Percentiles rank a stretch among this genome's conserved stretches.
phyloP scores from a whole-genome alignment of 2,888 invertebrate genomes.

The Perizoma affinitatum region DNA sequence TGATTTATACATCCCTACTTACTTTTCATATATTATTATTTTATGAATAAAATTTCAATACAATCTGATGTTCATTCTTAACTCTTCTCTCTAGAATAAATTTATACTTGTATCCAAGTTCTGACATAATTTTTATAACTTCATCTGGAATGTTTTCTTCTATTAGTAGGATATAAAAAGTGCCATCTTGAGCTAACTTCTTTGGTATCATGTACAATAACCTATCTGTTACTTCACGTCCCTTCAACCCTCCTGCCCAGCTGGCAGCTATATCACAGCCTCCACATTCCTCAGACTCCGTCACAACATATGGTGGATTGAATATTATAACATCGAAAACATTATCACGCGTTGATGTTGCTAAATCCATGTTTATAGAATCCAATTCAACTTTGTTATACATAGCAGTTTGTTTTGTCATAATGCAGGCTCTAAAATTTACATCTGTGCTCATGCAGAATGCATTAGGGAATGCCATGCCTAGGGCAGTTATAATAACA shows the following conservation, averaged over 20 bases:
- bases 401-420: constrained; percentile 87
- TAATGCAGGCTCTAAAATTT: constrained; percentile 90
- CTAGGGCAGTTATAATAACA: constrained; percentile 93
- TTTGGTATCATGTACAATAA: constrained; percentile 88
- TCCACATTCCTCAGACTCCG: constrained; percentile 88
- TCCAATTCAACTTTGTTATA: constrained; percentile 88
- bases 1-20: constrained; percentile 1
- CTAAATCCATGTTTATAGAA: constrained; percentile 86
- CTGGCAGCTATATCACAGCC: constrained; percentile 83
- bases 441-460: constrained; percentile 91
- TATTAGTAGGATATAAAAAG: constrained; percentile 94
- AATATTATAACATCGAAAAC: constrained; percentile 95
- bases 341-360: constrained; percentile 79
- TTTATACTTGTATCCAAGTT: constrained; percentile 83
- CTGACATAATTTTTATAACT: constrained; percentile 85
- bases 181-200: constrained; percentile 89
- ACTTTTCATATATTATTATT: constrained; percentile 35
- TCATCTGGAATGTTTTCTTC: constrained; percentile 94
- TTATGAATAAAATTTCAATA: constrained; percentile 86
- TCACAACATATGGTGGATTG: constrained; percentile 99
- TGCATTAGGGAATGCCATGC: constrained; percentile 78
- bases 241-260: constrained; percentile 92
- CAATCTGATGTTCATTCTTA: constrained; percentile 93
- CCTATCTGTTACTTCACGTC: constrained; percentile 90
- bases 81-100: constrained; percentile 90